Evolutionary conservation across 2,888 invertebrate species (phyloP), one percentile per base, ranked within the genome.

Genomic region (Nesidiocoris tenuis): DNA sequence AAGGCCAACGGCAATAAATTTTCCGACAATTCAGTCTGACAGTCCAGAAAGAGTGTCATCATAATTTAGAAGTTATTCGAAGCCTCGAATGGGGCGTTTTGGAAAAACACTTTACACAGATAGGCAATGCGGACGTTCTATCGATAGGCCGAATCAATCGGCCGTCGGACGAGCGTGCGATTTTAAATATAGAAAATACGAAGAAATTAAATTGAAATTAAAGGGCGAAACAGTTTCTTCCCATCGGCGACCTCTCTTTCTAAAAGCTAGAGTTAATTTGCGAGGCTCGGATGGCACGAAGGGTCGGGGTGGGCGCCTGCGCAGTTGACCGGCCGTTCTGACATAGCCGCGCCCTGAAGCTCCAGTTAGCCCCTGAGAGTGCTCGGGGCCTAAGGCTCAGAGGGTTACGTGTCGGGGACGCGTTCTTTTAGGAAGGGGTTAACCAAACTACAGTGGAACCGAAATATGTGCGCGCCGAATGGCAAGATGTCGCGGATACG

Each of bases 341-440:
- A 72, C 72, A 61, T 61, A 72, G 72, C 72, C 72, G 72, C 72
- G 72, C 72, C 72, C 72, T 72, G 72, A 72, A 72, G 72, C 72
- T 61, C 72, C 72, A 72, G 72, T 72, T 72, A 72, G 72, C 72
- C 72, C 72, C 72, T 72, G 72, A 72, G 72, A 72, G 72, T 63
- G 72, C 72, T 72, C 72, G 72, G 72, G 72, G 72, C 72, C 72
- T 72, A 72, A 72, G 72, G 72, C 72, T 72, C 72, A 72, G 72
- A 61, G 72, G 72, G 72, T 72, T 72, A 61, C 72, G 72, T 72
- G 72, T 56, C 61, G 72, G 72, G 72, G 72, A 72, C 72, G 72
- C 63, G 72, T 72, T 72, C 61, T 63, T 72, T 72, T 18, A 19
- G 63, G 61, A 72, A 72, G 72, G 72, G 72, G 63, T 63, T 72